Evolutionary conservation across 2,113 vertebrate species (phyloP).

Genomic region (Pterocles burchelli): DNA sequence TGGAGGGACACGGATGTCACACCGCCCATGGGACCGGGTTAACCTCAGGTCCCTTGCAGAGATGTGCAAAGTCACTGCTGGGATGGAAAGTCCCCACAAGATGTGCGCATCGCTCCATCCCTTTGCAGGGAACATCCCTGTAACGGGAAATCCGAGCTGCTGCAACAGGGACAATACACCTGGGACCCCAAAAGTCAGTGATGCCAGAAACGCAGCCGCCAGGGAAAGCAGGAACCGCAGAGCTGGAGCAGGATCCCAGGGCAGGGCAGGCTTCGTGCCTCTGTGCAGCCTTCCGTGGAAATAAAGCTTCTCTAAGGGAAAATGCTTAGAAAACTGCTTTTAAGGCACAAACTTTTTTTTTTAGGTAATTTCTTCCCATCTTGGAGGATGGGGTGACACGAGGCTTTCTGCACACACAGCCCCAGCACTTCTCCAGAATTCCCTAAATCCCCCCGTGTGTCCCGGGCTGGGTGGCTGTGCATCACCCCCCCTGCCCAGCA

Average conservation of each 20-base stretch:
- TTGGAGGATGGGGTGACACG: not conserved
- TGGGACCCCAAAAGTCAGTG: not conserved
- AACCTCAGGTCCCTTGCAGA: not conserved
- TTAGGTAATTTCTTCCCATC: not conserved
- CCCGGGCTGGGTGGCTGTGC: not conserved
- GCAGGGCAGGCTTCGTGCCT: not conserved
- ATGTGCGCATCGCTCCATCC: not conserved
- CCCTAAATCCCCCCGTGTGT: not conserved
- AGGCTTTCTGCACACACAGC: not conserved
- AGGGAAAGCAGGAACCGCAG: not conserved
- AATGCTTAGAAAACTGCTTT: not conserved
- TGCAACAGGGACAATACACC: not conserved
- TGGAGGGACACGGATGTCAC: not conserved
- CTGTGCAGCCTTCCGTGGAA: not conserved
- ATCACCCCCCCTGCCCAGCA: not conserved
- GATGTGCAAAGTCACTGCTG: not conserved
- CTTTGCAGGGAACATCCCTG: not conserved
- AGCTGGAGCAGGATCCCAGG: not conserved
- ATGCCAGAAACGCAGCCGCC: not conserved
- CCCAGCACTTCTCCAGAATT: not conserved
- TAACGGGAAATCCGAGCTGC: not conserved
- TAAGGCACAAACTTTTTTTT: not conserved
- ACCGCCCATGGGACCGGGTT: not conserved
- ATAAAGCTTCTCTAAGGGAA: not conserved
- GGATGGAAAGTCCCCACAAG: not conserved